Base-by-base conservation (phyloP, 2,888 invertebrate species). In the Halictus ligatus region DNA sequence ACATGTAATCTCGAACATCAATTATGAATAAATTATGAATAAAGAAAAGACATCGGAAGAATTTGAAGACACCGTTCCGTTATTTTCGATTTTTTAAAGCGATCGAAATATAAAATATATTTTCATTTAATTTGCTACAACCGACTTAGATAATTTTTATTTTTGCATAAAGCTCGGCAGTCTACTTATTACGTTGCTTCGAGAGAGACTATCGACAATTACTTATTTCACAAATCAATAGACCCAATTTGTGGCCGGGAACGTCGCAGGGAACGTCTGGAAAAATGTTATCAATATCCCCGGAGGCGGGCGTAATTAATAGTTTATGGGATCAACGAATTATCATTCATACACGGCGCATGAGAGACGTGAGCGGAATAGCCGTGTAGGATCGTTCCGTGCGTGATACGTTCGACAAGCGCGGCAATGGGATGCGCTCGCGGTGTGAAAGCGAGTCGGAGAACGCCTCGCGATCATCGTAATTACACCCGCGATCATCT, bases 261-360 rank as follows among this genome's bases (percentile, higher is more conserved):
- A 15, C 29, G 18, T 64, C 58, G n/a, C n/a, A 4, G 58, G 18
- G 64, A 18, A 8, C 64, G 64, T 15, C 29, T 29, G 64, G 35
- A 64, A 29, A 64, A 18, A 35, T 64, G 29, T 91, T 91, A 91
- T 92, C 91, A 84, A 86, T 86, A 86, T 86, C 80, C 86, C 83
- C 80, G 76, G 83, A 83, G 80, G 86, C 87, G 84, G 86, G 77
- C 88, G 91, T 92, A 92, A 92, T 92, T 92, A 92, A 92, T 92
- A 92, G 91, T 92, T 92, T 92, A 92, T 91, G 87, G 87, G 83
- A 78, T 60, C 80, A 81, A 88, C 88, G 89, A 90, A 92, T 92
- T 92, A 92, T 92, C 91, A 92, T 92, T 92, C 90, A 90, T 91
- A 92, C 85, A 60, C 29, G 67, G 67, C 48, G 48, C 86, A 85